Evolutionary conservation across 2,113 vertebrate species (phyloP).

Genomic region (Stigmatopora nigra): DNA sequence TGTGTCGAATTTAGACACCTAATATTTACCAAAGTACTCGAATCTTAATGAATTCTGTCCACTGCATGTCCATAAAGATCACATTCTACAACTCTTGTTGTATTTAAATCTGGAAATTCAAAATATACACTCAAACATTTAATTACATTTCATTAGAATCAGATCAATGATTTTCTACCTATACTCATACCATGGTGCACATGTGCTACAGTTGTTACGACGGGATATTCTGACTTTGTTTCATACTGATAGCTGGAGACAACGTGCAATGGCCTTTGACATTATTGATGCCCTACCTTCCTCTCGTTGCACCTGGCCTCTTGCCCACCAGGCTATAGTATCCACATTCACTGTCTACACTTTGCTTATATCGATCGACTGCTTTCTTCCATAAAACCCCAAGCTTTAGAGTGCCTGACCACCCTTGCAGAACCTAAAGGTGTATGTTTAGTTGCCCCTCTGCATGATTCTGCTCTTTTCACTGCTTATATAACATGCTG

Average conservation of each 20-base stretch:
- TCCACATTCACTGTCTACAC: slow-evolving; percentile 20
- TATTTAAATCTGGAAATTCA: neutral
- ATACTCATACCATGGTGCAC: neutral
- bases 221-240: neutral
- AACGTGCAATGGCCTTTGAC: slow-evolving; percentile 7
- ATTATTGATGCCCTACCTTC: slow-evolving; percentile 20
- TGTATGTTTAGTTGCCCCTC: slow-evolving; percentile 8
- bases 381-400: slow-evolving; percentile 27
- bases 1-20: neutral
- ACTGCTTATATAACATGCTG: slow-evolving; percentile 41
- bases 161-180: neutral
- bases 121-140: neutral
- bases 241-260: neutral
- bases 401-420: neutral
- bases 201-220: neutral
- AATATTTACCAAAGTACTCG: neutral
- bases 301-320: slow-evolving; percentile 11
- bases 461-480: slow-evolving; percentile 47
- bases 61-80: neutral
- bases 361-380: slow-evolving; percentile 21
- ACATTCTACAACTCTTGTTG: neutral
- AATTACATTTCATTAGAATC: neutral
- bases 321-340: neutral
- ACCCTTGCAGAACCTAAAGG: slow-evolving; percentile 13
- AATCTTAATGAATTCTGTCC: neutral